Conservation (phyloP, 2,888 invertebrate species). For the Lasioglossum vierecki region DNA sequence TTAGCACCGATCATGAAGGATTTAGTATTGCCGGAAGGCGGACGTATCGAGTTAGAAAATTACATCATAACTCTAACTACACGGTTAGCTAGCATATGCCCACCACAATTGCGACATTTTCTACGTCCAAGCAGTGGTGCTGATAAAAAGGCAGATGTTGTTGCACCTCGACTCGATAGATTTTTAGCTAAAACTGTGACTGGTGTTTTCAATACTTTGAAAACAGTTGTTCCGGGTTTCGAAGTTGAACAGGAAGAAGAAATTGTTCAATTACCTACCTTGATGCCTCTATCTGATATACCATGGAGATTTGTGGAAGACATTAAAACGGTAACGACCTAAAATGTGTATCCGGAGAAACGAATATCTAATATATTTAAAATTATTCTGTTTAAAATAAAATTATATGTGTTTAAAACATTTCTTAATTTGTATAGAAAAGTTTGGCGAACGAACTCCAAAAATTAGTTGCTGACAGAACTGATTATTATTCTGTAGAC, state of each 20-base stretch:
- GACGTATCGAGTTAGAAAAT: conserved; percentile 78
- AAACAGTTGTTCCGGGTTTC: conserved; percentile 88
- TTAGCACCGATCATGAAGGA: conserved; percentile 74
- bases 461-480: conserved; percentile 82
- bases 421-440: conserved; percentile 38
- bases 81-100: conserved; percentile 75
- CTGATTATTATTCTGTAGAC: conserved; percentile 87
- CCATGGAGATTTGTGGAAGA: conserved; percentile 85
- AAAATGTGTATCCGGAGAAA: conserved; percentile 18
- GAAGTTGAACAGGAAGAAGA: conserved; percentile 83
- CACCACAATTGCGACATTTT: conserved; percentile 79
- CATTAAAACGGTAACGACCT: conserved; percentile 78
- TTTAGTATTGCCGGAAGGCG: conserved; percentile 79
- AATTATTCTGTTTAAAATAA: background rate
- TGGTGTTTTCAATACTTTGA: conserved; percentile 91
- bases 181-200: conserved; percentile 91
- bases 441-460: conserved; percentile 74
- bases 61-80: conserved; percentile 78
- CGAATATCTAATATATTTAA: background rate
- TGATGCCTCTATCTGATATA: conserved; percentile 81
- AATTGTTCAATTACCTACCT: conserved; percentile 72
- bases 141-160: conserved; percentile 84
- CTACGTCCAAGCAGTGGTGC: conserved; percentile 79
- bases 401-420: background rate
- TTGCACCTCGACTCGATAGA: conserved; percentile 86